Evolutionary conservation across 2,888 invertebrate species (phyloP).

Genomic region (Leuctra nigra): DNA sequence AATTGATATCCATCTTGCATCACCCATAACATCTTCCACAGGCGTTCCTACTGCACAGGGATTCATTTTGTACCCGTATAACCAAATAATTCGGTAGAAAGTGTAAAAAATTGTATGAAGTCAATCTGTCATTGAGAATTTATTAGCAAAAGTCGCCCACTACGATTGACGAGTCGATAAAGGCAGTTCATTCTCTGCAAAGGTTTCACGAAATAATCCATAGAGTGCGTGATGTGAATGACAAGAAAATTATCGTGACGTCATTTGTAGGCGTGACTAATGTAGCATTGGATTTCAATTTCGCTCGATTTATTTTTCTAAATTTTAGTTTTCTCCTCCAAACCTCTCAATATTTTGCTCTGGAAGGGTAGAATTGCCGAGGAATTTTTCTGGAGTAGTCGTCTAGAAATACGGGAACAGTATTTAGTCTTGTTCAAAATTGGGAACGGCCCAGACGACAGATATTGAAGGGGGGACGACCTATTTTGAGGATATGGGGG

Average conservation of each 20-base stretch:
- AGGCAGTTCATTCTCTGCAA: too few relatives aligned
- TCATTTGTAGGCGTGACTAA: too few relatives aligned
- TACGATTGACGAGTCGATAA: too few relatives aligned
- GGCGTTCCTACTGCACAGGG: constrained; percentile 63
- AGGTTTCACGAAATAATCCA: too few relatives aligned
- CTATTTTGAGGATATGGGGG: constrained; percentile 20
- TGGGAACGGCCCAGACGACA: constrained; percentile 14
- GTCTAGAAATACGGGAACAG: not conserved
- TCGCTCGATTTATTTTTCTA: not conserved
- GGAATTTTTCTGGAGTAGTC: not conserved
- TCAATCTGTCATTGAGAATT: too few relatives aligned
- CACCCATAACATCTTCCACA: constrained; percentile 71
- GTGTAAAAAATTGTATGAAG: not conserved
- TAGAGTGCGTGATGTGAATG: too few relatives aligned
- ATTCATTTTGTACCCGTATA: constrained; percentile 49
- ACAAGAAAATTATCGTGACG: too few relatives aligned
- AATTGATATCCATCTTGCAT: constrained; percentile 80
- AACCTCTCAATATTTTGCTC: not conserved
- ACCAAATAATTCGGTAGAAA: not conserved
- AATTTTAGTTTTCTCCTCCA: not conserved
- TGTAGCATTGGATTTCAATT: too few relatives aligned
- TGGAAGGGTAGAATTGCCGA: not conserved
- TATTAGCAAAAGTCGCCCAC: too few relatives aligned
- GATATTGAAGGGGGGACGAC: constrained; percentile 28
- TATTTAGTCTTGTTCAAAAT: not conserved